Conservation (phyloP, 2,888 invertebrate species). For the Platerodrilus igneus region DNA sequence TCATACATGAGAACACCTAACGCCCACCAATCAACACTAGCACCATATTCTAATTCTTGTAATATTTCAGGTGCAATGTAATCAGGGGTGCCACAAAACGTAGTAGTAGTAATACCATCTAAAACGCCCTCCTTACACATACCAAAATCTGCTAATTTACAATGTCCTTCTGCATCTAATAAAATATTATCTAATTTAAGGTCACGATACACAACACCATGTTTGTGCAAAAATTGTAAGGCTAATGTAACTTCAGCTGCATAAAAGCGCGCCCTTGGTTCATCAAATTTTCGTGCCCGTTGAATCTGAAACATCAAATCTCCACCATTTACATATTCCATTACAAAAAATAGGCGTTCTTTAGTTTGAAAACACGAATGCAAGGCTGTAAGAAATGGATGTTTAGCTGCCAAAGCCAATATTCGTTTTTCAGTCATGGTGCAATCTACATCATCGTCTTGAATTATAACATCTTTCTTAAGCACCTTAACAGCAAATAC, state of each 20-base stretch:
- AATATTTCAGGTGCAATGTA: slow-evolving; percentile 91
- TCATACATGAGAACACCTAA: slow-evolving; percentile 97
- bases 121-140: slow-evolving; percentile 90
- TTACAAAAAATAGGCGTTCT: slow-evolving; percentile 89
- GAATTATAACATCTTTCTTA: slow-evolving; percentile 96
- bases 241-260: slow-evolving; percentile 98
- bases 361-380: slow-evolving; percentile 96
- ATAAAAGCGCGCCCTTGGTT: slow-evolving; percentile 91
- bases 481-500: slow-evolving; percentile 84
- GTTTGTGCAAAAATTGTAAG: slow-evolving; percentile 91
- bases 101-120: slow-evolving; percentile 85
- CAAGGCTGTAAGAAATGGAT: slow-evolving; percentile 95
- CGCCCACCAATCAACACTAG: slow-evolving; percentile 95
- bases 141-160: slow-evolving; percentile 92
- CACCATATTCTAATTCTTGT: slow-evolving; percentile 65
- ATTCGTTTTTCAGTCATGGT: slow-evolving; percentile 98
- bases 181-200: slow-evolving; percentile 98
- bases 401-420: slow-evolving; percentile 92
- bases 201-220: slow-evolving; percentile 98
- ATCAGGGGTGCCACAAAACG: slow-evolving; percentile 99
- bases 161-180: slow-evolving; percentile 92
- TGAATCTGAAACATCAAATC: slow-evolving; percentile 99
- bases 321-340: slow-evolving; percentile 99
- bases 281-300: slow-evolving; percentile 95
- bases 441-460: slow-evolving; percentile 99